Conservation (phyloP, 2,113 vertebrate species). For the Hemibagrus wyckioides region DNA sequence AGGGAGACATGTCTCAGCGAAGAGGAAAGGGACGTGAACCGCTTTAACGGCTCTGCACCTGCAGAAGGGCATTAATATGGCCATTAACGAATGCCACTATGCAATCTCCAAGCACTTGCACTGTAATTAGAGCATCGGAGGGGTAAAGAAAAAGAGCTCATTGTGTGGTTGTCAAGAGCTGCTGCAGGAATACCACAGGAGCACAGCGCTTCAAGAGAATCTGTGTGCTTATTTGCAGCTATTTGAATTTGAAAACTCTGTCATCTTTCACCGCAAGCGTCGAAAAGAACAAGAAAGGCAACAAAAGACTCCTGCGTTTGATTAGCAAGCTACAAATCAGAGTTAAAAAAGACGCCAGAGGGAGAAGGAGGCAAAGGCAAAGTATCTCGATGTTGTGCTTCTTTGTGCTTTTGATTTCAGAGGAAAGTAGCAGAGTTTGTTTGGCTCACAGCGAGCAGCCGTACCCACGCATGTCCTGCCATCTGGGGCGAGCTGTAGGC, state of each 20-base stretch:
- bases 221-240: conserved; percentile 28
- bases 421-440: conserved; percentile 33
- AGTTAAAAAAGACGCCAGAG: conserved; percentile 27
- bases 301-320: conserved; percentile 22
- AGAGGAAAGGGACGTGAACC: not conserved
- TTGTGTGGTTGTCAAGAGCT: conserved; percentile 36
- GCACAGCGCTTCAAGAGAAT: conserved; percentile 13
- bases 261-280: conserved; percentile 11
- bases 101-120: conserved; percentile 17
- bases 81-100: conserved; percentile 34
- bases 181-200: conserved; percentile 15
- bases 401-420: conserved; percentile 10
- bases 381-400: not conserved
- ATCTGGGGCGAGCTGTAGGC: conserved; percentile 89
- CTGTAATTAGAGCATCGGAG: conserved; percentile 46
- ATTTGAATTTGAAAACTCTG: conserved; percentile 42
- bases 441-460: conserved; percentile 58
- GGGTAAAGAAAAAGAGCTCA: conserved; percentile 18
- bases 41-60: conserved; percentile 6
- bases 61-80: conserved; percentile 18
- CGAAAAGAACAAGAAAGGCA: conserved; percentile 9
- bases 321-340: conserved; percentile 36
- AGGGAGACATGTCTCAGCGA: not conserved
- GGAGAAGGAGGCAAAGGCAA: not conserved
- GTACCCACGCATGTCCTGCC: conserved; percentile 91